phyloP scores from a whole-genome alignment of 2,797 vertebrate genomes.

The Cygnus olor region DNA sequence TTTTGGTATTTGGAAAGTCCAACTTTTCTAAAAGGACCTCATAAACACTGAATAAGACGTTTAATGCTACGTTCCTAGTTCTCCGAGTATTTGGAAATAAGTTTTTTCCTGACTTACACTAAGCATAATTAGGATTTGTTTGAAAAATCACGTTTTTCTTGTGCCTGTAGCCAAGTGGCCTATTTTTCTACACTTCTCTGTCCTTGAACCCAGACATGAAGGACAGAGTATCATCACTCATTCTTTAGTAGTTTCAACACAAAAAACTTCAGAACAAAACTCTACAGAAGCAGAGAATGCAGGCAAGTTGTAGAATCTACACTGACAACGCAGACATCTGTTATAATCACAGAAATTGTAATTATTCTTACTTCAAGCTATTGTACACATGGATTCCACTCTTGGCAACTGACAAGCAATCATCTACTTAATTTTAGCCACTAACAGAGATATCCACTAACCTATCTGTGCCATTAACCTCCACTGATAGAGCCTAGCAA shows the following conservation, averaged over 20 bases:
- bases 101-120: background rate
- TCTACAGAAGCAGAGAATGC: background rate
- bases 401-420: background rate
- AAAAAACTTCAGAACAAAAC: background rate
- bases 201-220: background rate
- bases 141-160: background rate
- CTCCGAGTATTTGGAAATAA: background rate
- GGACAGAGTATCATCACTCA: background rate
- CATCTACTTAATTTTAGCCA: background rate
- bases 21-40: background rate
- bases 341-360: background rate
- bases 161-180: background rate
- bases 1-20: background rate
- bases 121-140: background rate
- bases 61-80: background rate
- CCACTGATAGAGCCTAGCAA: background rate
- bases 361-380: background rate
- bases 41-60: background rate
- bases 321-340: fast-evolving
- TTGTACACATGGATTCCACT: background rate
- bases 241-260: background rate
- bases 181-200: background rate
- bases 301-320: background rate
- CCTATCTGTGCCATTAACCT: background rate
- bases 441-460: background rate